phyloP scores from a whole-genome alignment of 2,888 invertebrate species.

The Achlya flavicornis region DNA sequence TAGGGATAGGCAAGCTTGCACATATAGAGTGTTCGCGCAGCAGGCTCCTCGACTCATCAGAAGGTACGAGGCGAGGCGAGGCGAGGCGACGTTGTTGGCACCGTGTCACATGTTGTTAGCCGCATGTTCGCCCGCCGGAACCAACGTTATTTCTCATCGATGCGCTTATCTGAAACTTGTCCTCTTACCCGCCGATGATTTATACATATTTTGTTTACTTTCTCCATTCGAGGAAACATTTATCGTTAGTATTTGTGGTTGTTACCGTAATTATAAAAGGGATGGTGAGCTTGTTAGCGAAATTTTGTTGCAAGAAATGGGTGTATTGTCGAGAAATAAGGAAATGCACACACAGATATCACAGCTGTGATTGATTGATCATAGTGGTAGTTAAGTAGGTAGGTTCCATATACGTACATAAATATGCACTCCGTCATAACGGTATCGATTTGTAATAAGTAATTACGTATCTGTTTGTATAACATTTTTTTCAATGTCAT shows the following conservation, averaged over 20 bases:
- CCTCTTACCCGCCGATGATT: conserved; percentile 59
- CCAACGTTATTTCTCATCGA: conserved; percentile 66
- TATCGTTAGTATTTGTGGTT: conserved; percentile 64
- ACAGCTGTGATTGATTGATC: too few species aligned
- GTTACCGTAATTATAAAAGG: conserved; percentile 55
- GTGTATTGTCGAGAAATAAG: neutral
- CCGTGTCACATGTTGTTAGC: conserved; percentile 58
- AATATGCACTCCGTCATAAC: neutral
- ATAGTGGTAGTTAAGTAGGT: too few species aligned
- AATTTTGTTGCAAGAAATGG: neutral
- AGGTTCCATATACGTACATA: neutral
- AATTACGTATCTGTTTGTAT: too few species aligned
- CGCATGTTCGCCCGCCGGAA: conserved; percentile 57
- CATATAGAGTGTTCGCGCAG: conserved; percentile 38
- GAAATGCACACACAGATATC: neutral
- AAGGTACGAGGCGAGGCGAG: conserved; percentile 36
- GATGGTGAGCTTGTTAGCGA: neutral
- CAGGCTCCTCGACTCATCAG: conserved; percentile 47
- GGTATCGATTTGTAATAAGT: too few species aligned
- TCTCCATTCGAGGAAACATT: conserved; percentile 63
- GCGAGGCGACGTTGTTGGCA: conserved; percentile 33
- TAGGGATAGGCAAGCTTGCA: neutral
- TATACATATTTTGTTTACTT: conserved; percentile 67
- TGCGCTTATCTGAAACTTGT: conserved; percentile 69
- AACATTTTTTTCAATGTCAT: neutral